Evolutionary conservation across 2,888 invertebrate species (phyloP).

Genomic region (Noctua comes): DNA sequence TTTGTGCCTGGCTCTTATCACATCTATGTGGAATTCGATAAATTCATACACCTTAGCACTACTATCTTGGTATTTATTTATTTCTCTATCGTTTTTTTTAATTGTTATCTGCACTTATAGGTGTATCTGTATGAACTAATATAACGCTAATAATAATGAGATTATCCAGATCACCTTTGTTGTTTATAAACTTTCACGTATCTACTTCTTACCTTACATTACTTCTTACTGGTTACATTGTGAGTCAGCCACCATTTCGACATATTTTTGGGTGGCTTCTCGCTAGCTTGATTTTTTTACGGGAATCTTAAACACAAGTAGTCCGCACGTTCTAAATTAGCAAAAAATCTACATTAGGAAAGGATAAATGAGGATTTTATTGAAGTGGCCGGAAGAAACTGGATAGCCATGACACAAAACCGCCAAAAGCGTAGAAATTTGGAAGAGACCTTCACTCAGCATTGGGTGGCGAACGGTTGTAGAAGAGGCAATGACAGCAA

Average conservation of each 20-base stretch:
- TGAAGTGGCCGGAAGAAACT: no score
- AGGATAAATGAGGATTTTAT: neutral
- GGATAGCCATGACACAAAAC: no score
- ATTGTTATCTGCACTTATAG: slow-evolving; percentile 5
- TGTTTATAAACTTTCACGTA: slow-evolving; percentile 21
- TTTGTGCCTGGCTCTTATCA: slow-evolving; percentile 16
- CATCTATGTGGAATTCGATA: slow-evolving; percentile 22
- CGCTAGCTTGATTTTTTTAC: neutral
- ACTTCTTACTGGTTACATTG: neutral
- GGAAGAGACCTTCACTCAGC: no score
- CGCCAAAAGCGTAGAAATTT: no score
- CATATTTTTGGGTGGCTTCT: neutral
- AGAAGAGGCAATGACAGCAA: neutral
- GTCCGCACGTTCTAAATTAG: neutral
- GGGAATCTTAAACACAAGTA: neutral
- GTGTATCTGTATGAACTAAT: neutral
- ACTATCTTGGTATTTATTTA: slow-evolving; percentile 36
- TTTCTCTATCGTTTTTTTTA: slow-evolving; percentile 17
- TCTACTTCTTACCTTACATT: neutral
- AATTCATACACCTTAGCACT: slow-evolving; percentile 30
- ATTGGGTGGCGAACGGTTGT: neutral
- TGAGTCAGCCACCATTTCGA: neutral
- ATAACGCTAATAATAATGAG: slow-evolving; percentile 16
- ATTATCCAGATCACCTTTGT: slow-evolving; percentile 17
- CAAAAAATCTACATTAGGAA: neutral